Base-by-base conservation (phyloP, 2,888 invertebrate genomes). In the Brenthis daphne region DNA sequence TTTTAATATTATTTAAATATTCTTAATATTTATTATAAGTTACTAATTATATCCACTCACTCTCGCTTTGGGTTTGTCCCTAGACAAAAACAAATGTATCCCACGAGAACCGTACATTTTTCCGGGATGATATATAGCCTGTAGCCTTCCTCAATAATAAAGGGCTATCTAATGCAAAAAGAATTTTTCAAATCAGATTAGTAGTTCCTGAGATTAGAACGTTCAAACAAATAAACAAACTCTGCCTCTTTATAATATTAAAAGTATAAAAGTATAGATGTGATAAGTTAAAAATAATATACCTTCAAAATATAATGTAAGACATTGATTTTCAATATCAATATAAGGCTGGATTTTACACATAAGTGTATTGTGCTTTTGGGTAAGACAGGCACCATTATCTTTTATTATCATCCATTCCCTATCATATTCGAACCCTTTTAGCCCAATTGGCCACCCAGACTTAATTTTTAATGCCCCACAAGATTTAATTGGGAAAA, bases 401-500 rank as follows among this genome's bases (percentile, higher is more conserved):
- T 95, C 94, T 78, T 95, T 96, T 8, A 98, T 94, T 71, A 99
- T 95, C 97, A 99, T 98, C 98, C 98, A 99, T 80, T 96, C 95
- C 75, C 99, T 94, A 86, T 99, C 99, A 85, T 96, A 98, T 79
- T 95, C 93, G 48, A 99, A 94, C 0, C 99, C 99, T 78, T 95
- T 95, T 0, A 87, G 78, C 13, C 95, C 96, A 66, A 99, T 85
- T 69, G 93, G 91, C 98, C 99, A 99, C 8, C 92, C 84, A 12
- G 85, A 80, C 48, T 80, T 79, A 37, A 96, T 94, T 89, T 95
- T 94, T 79, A 95, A 96, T 8, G 96, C 95, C 0, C 95, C 97
- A 86, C 98, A 98, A 0, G 98, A 98, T 90, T 99, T 99, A 6
- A 99, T 94, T 0, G 99, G 99, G 85, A 97, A 99, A 58, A 98